These are phyloP conservation scores for Cephus sareptanus DNA, from an alignment of 2,888 invertebrate genomes.

Conservation along the genomic window DNA sequence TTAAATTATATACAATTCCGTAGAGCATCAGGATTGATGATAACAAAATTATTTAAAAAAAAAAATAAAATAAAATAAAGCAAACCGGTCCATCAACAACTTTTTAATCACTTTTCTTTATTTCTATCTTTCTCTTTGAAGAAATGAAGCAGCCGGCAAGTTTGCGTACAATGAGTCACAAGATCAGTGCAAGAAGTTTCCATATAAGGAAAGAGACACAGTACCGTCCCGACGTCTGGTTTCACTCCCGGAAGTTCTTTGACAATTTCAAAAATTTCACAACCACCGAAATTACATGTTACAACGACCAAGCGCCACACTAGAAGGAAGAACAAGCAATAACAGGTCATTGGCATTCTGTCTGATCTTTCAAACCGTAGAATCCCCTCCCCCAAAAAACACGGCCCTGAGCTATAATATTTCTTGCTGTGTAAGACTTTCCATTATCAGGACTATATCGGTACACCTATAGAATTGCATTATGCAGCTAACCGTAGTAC, in stretches of 20 bases:
- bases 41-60: not conserved
- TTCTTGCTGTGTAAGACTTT: not conserved
- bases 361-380: not conserved
- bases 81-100: not conserved
- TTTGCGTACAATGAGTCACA: slow-evolving; percentile 11
- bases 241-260: not conserved
- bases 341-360: not conserved
- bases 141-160: not conserved
- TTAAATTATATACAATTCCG: not conserved
- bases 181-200: not conserved
- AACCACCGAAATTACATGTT: not conserved
- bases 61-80: not conserved
- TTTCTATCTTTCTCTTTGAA: not conserved
- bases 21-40: not conserved
- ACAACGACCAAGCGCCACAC: not conserved
- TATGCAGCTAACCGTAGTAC: not conserved
- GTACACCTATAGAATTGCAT: not conserved
- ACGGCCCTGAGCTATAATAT: not conserved
- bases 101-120: not conserved
- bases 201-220: not conserved
- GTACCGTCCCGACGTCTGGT: not conserved
- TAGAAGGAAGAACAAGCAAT: not conserved
- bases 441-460: not conserved
- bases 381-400: not conserved
- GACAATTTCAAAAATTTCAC: not conserved